Percentiles rank a stretch among this genome's conserved stretches.
Evolutionary conservation across 1,140 invertebrate species (phyloP).

Genomic region (Drosophila eugracilis): DNA sequence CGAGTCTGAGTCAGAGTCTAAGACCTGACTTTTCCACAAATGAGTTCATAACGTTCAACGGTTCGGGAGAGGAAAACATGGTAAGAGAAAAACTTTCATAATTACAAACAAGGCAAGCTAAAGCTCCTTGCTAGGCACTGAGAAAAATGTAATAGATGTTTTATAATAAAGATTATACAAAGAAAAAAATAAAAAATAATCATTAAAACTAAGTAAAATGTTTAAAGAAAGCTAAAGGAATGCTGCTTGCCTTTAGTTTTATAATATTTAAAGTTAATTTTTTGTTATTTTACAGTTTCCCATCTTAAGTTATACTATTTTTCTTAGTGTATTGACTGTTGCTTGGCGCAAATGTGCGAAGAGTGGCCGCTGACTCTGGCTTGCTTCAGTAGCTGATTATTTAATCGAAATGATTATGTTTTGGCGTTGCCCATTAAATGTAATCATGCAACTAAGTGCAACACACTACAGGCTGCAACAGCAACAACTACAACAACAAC

Average conservation of each 20-base stretch:
- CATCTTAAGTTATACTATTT: background rate
- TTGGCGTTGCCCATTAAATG: constrained; percentile 70
- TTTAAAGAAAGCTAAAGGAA: no score
- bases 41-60: constrained; percentile 74
- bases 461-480: constrained; percentile 22
- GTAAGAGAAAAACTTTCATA: constrained; percentile 74
- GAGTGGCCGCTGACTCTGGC: constrained; percentile 41
- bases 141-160: background rate
- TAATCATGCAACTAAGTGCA: constrained; percentile 65
- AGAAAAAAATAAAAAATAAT: no score
- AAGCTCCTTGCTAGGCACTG: constrained; percentile 26
- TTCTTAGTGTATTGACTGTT: constrained; percentile 25
- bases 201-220: no score
- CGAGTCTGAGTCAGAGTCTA: constrained; percentile 60
- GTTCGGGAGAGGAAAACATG: constrained; percentile 27
- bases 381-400: constrained; percentile 73
- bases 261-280: background rate
- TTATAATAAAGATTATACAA: no score
- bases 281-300: no score
- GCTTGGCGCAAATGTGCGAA: constrained; percentile 65
- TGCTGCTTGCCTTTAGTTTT: no score
- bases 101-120: constrained; percentile 62
- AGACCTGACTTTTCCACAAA: constrained; percentile 72
- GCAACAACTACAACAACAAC: constrained; percentile 21
- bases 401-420: constrained; percentile 81